Percentiles rank a stretch among this genome's conserved stretches.
These are phyloP conservation scores for Chionodraco myersi DNA, from an alignment of 2,113 vertebrate genomes.

Conservation along the genomic window DNA sequence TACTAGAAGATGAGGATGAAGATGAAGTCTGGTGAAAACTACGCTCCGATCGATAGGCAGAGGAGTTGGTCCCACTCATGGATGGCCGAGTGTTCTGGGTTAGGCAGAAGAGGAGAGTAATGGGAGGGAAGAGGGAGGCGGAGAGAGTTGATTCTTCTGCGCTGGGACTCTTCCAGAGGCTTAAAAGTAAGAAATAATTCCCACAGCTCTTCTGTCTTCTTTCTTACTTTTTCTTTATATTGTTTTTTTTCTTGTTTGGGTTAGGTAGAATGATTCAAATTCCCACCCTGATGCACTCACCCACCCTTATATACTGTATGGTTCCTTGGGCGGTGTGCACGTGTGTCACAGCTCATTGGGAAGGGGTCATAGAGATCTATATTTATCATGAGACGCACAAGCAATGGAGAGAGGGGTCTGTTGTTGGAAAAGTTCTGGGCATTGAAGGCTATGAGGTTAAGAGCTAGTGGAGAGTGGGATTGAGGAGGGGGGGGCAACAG, in stretches of 20 bases:
- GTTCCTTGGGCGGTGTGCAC: conserved; percentile 49
- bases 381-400: conserved; percentile 78
- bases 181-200: conserved; percentile 8
- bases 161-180: conserved; percentile 22
- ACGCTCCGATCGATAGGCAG: conserved; percentile 88
- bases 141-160: conserved; percentile 37
- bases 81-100: conserved; percentile 65
- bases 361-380: conserved; percentile 81
- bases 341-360: conserved; percentile 69
- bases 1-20: conserved; percentile 81
- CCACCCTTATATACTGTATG: conserved; percentile 68
- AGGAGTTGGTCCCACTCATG: conserved; percentile 86
- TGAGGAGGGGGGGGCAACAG: conserved; percentile 63
- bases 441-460: conserved; percentile 71
- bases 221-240: background rate
- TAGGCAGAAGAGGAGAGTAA: conserved; percentile 60
- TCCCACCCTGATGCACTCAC: conserved; percentile 30
- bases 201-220: background rate
- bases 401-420: conserved; percentile 66
- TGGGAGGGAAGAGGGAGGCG: conserved; percentile 52
- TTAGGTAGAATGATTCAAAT: conserved; percentile 28
- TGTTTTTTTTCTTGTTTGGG: conserved; percentile 23
- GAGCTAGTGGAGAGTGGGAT: conserved; percentile 55
- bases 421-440: conserved; percentile 81
- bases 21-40: conserved; percentile 87